Conservation (phyloP, 1,140 invertebrate species). For the Aradophagus sp. region DNA sequence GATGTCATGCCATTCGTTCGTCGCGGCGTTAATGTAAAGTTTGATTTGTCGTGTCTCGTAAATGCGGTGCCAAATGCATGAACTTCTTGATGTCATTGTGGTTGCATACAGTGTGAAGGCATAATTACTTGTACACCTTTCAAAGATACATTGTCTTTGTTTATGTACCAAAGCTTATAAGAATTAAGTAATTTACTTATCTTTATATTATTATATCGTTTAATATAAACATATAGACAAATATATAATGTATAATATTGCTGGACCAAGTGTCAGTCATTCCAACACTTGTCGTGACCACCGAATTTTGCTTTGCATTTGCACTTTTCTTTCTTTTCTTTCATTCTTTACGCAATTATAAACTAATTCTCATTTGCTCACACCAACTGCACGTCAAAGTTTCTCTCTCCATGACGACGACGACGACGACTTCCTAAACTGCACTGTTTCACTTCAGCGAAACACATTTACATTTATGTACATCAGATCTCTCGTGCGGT, state of each 20-base stretch:
- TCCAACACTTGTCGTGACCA: no score
- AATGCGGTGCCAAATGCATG: constrained; percentile 53
- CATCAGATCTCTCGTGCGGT: constrained; percentile 5
- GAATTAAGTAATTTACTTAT: constrained; percentile 72
- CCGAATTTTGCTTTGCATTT: no score
- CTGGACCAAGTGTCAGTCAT: constrained; percentile 30
- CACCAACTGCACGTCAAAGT: no score
- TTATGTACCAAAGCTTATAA: constrained; percentile 75
- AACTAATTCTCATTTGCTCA: no score
- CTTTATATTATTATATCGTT: constrained; percentile 73
- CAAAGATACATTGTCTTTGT: constrained; percentile 66
- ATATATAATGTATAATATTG: constrained; percentile 58
- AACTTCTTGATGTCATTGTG: constrained; percentile 53
- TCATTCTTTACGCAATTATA: no score
- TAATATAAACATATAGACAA: constrained; percentile 70
- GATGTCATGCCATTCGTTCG: constrained; percentile 9
- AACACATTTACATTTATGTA: constrained; percentile 23
- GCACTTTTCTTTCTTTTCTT: no score
- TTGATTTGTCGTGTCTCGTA: constrained; percentile 18
- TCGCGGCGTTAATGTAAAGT: constrained; percentile 18
- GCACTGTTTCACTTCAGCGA: no score
- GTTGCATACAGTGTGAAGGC: constrained; percentile 50
- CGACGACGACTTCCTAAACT: no score
- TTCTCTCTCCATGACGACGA: no score
- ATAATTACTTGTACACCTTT: constrained; percentile 52